Evolutionary conservation across 2,797 vertebrate species (phyloP), one percentile per base, ranked within the genome.

Genomic region (Sebastes reedi): DNA sequence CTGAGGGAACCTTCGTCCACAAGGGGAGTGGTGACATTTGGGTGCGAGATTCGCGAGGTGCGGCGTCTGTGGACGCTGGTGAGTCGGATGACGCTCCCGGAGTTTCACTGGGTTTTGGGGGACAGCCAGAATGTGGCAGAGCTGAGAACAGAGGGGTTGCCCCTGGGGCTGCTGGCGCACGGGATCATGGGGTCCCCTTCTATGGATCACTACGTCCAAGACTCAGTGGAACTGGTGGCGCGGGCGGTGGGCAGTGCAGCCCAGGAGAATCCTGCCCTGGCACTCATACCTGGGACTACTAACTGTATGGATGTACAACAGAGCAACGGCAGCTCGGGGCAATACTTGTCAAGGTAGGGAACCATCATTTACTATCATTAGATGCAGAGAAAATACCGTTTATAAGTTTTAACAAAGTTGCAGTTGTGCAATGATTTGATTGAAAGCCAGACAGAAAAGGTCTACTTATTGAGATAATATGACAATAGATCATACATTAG

Each of bases 121-220:
- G 98, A 99, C 92, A 97, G 97, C 39, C 98, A 99, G 90, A 97
- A 99, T 0, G 97, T 99, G 75, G 97, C 97, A 59, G 97, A 97
- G 87, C 93, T 99, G 88, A 96, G 96, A 92, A 97, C 98, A 82
- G 97, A 99, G 87, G 98, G 98, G 59, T 91, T 99, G 67, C 98
- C 98, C 0, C 91, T 98, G 0, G 98, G 98, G 66, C 95, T 99
- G 30, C 94, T 99, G 7, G 98, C 98, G 52, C 98, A 99, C 2
- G 98, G 98, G 52, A 95, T 96, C 85, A 99, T 97, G 89, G 96
- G 96, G 4, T 88, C 97, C 27, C 96, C 98, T 0, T 95, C 96
- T 72, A 93, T 98, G 81, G 98, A 99, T 91, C 96, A 98, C 86
- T 99, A 98, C 0, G 97, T 99, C 10, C 98, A 98, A 72, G 98